Evolutionary conservation across 2,113 vertebrate species (phyloP).

Genomic region (Saccopteryx leptura): DNA sequence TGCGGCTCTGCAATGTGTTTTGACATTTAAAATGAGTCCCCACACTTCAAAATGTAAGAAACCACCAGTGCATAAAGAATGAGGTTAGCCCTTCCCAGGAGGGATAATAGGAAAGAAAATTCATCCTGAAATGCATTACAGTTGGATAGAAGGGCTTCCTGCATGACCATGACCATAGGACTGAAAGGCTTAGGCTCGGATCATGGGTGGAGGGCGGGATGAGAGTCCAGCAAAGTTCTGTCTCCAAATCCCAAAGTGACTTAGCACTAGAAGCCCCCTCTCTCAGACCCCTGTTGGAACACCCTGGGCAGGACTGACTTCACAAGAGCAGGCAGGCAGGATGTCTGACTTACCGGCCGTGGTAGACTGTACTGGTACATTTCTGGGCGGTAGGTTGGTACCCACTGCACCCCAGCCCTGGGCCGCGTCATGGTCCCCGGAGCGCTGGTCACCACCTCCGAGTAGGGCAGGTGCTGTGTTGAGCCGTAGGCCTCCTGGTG

Average conservation of each 20-base stretch:
- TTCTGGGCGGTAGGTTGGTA: constrained; percentile 95
- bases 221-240: not conserved
- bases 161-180: not conserved
- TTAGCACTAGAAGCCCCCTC: not conserved
- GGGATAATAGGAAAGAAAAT: not conserved
- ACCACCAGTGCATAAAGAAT: not conserved
- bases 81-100: not conserved
- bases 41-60: not conserved
- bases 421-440: constrained; percentile 95
- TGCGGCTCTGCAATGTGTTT: not conserved
- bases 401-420: constrained; percentile 95
- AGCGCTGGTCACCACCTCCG: constrained; percentile 97
- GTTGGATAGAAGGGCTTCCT: not conserved
- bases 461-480: constrained; percentile 93
- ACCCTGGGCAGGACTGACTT: fast-evolving
- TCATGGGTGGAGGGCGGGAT: not conserved
- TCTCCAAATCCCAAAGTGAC: not conserved
- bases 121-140: not conserved
- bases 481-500: constrained; percentile 93
- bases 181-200: not conserved
- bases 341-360: constrained; percentile 92
- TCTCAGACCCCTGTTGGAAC: not conserved
- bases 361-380: constrained; percentile 97
- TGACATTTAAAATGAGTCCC: constrained; percentile 8
- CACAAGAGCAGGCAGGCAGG: not conserved